A percentile compares a stretch with the other conserved stretches of the same genome.
These are phyloP conservation scores for Saccopteryx bilineata DNA, from an alignment of 2,113 vertebrate species.

Conservation along the genomic window DNA sequence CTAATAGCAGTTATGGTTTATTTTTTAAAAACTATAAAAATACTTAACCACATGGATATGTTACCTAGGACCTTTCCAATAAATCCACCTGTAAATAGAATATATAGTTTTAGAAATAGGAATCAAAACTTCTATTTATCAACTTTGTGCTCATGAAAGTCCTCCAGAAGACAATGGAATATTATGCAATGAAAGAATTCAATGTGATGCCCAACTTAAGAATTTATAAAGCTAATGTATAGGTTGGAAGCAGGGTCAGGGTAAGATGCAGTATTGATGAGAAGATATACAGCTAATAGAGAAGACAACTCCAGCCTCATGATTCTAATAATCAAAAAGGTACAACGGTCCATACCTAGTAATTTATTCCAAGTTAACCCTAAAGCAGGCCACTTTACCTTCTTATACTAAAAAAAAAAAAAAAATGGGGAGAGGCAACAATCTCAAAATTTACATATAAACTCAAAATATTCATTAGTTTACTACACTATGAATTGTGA, in stretches of 20 bases:
- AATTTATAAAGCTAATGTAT: not conserved
- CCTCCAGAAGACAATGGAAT: not conserved
- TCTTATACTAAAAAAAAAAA: not conserved
- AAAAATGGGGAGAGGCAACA: not conserved
- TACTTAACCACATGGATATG: not conserved
- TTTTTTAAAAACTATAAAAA: conserved; percentile 8
- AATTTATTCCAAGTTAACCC: conserved; percentile 37
- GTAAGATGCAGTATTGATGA: not conserved
- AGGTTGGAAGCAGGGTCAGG: not conserved
- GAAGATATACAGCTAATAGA: not conserved
- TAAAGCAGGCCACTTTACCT: not conserved
- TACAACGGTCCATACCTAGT: not conserved
- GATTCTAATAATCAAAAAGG: not conserved
- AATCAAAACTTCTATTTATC: conserved; percentile 12
- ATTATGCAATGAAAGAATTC: not conserved
- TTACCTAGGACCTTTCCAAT: not conserved
- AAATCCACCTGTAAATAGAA: not conserved
- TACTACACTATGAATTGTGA: not conserved
- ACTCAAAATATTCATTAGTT: not conserved
- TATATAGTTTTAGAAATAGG: not conserved
- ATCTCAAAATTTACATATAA: not conserved
- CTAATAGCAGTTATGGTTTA: not conserved
- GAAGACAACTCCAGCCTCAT: not conserved
- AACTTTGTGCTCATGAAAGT: conserved; percentile 11
- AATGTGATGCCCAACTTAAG: not conserved